Evolutionary conservation across 2,113 vertebrate genomes (phyloP), one percentile per base, ranked within the genome.

Genomic region (Dromas ardeola): DNA sequence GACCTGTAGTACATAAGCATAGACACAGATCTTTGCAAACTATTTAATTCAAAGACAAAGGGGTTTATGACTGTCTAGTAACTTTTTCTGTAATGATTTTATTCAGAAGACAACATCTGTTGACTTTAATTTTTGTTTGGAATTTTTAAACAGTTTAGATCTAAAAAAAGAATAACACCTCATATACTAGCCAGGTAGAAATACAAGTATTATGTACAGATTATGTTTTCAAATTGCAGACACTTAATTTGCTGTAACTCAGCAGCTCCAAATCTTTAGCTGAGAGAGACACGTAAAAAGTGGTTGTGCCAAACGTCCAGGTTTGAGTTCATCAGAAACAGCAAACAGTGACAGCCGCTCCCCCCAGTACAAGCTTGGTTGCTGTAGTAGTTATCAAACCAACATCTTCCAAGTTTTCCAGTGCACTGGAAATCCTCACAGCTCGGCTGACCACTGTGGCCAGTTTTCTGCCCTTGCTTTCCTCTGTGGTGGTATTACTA

Each of bases 211-310:
- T 90, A 40, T 22, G 6, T 80, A 58, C 40, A 73, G 27, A 15
- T 34, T 63, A 45, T 94, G 29, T 72, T 92, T 92, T 91, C 43
- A 70, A 53, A 45, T 45, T 80, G 36, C 49, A 94, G 85, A 25
- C 20, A 49, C 52, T 56, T 84, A 77, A 40, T 81, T 73, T 16
- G 5, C 34, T 67, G 34, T 86, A 71, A 78, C 18, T 78, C 47
- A 89, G 20, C 23, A 89, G 27, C 55, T 70, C 63, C 67, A 77
- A 90, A 49, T 45, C 47, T 83, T 74, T 66, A 2, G 0, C 29
- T 88, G 76, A 67, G 67, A 86, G 50, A 0, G 0, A 70, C 29
- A 38, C 0, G 0, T 83, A 73, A 91, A 76, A 72, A 86, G 23
- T 4, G 1, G 9, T 50, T 63, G 21, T 72, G 56, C 49, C 30